These are phyloP conservation scores for Hirundo rustica DNA, from an alignment of 2,797 vertebrate genomes.

Conservation along the genomic window DNA sequence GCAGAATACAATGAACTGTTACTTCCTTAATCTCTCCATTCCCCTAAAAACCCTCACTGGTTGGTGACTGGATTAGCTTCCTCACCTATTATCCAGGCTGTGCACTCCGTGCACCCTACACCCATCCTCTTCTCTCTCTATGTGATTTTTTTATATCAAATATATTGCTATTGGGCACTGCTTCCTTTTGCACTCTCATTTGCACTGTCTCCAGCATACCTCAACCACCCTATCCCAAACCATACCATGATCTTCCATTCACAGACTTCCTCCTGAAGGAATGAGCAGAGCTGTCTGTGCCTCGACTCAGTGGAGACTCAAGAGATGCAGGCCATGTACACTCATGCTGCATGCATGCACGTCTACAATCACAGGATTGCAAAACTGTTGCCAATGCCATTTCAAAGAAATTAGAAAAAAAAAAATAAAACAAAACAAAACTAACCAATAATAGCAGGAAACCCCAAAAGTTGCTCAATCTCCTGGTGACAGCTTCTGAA, in stretches of 20 bases:
- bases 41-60: neutral
- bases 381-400: neutral
- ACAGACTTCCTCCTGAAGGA: neutral
- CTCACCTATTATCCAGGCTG: neutral
- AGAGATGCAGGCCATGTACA: neutral
- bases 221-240: neutral
- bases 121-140: neutral
- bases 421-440: too few species aligned
- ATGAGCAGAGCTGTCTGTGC: neutral
- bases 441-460: too few species aligned
- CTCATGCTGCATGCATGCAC: fast-evolving
- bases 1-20: neutral
- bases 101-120: fast-evolving
- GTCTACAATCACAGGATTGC: neutral
- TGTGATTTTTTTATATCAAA: neutral
- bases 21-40: neutral
- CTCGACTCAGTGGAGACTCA: neutral
- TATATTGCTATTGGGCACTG: neutral
- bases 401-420: neutral
- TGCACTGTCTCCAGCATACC: neutral
- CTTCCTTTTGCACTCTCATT: neutral
- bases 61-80: neutral
- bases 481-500: neutral
- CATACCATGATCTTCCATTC: neutral
- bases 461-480: neutral